phyloP scores from a whole-genome alignment of 2,797 vertebrate genomes.

The Alectoris magna region DNA sequence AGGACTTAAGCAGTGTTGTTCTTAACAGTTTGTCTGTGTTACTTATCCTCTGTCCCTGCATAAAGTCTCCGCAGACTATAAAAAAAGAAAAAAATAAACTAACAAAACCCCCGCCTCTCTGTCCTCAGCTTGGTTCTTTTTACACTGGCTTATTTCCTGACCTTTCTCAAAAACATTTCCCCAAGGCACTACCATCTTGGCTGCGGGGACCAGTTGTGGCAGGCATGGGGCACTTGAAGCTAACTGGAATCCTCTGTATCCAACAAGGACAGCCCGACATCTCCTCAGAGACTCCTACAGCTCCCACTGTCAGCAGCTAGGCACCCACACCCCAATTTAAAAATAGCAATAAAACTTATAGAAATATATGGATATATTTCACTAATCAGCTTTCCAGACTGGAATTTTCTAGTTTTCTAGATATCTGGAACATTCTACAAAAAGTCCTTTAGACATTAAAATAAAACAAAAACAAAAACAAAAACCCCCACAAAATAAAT shows the following conservation, averaged over 20 bases:
- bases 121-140: not conserved
- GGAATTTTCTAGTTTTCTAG: not conserved
- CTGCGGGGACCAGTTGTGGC: not conserved
- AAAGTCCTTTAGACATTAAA: slow-evolving; percentile 36
- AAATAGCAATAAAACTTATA: not conserved
- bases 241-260: not conserved
- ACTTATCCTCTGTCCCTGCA: not conserved
- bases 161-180: not conserved
- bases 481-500: not conserved
- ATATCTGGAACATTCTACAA: not conserved
- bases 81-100: too few relatives aligned
- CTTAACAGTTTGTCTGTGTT: fast-evolving
- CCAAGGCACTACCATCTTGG: too few relatives aligned
- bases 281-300: not conserved
- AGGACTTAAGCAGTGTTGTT: not conserved
- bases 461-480: not conserved
- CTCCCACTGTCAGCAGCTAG: not conserved
- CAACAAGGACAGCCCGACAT: fast-evolving
- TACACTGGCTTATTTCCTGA: not conserved
- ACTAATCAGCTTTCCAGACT: not conserved
- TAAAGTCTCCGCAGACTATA: fast-evolving
- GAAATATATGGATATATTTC: not conserved
- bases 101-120: not conserved
- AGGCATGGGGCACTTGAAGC: fast-evolving
- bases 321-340: not conserved